phyloP scores from a whole-genome alignment of 2,888 invertebrate species.

The Matsumyia berberina region DNA sequence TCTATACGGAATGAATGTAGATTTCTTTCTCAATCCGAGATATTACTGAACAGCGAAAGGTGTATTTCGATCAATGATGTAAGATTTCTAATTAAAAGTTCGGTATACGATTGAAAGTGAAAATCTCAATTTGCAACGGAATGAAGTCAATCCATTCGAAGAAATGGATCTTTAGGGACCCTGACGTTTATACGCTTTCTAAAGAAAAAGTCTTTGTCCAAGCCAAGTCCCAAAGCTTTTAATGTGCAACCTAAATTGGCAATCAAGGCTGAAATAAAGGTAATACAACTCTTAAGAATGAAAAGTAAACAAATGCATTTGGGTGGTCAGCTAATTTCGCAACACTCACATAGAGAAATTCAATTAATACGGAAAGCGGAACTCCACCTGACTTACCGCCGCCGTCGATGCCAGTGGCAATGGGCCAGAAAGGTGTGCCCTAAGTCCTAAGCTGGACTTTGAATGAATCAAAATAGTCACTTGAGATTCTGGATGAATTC shows the following conservation, averaged over 20 bases:
- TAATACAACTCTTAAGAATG: neutral
- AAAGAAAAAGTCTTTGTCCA: constrained; percentile 21
- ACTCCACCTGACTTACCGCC: neutral
- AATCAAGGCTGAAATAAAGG: too few species aligned
- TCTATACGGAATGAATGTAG: constrained; percentile 30
- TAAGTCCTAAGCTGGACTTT: constrained; percentile 11
- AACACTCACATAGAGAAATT: constrained; percentile 20
- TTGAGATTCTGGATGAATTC: constrained; percentile 31
- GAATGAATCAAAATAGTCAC: constrained; percentile 25
- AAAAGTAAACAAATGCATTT: neutral
- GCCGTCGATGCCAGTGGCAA: constrained; percentile 20
- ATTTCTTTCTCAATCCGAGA: neutral
- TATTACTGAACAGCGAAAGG: constrained; percentile 43
- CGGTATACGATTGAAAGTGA: constrained; percentile 46
- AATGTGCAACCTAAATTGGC: neutral
- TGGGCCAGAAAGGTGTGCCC: constrained; percentile 28
- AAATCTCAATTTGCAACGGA: constrained; percentile 35
- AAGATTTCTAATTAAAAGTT: constrained; percentile 15
- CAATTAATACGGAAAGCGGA: constrained; percentile 27
- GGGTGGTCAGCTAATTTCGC: neutral
- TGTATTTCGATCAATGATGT: constrained; percentile 14
- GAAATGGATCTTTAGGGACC: constrained; percentile 3
- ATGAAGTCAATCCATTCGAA: constrained; percentile 37
- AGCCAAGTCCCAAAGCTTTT: neutral
- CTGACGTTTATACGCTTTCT: constrained; percentile 50